Conservation (phyloP, 2,113 vertebrate species). For the Actinemys pallida region DNA sequence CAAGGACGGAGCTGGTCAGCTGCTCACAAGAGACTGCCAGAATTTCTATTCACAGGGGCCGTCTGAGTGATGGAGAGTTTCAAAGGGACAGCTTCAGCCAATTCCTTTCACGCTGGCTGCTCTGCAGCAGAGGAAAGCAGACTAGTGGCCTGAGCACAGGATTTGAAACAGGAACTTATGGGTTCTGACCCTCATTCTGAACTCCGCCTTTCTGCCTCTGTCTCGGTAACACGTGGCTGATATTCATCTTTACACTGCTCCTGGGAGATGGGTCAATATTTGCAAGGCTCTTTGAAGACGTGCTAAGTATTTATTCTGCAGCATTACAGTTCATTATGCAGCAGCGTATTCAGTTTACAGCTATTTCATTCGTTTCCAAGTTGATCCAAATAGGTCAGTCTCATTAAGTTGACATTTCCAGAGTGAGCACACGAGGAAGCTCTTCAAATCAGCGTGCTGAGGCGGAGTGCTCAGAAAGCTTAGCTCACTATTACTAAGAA, state of each 20-base stretch:
- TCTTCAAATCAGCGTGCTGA: slow-evolving; percentile 50
- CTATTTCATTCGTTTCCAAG: slow-evolving; percentile 19
- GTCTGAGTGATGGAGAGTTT: not conserved
- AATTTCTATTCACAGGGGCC: not conserved
- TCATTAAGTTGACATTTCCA: slow-evolving; percentile 56
- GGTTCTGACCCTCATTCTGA: not conserved
- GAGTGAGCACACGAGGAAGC: slow-evolving; percentile 25
- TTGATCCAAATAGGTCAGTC: slow-evolving; percentile 55
- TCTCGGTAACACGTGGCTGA: not conserved
- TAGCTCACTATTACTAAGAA: slow-evolving; percentile 56
- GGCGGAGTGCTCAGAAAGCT: slow-evolving; percentile 37
- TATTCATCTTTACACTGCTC: slow-evolving; percentile 28
- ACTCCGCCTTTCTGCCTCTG: not conserved
- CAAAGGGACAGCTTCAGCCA: not conserved
- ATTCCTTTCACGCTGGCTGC: not conserved
- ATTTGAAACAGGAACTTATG: not conserved
- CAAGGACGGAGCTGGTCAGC: not conserved
- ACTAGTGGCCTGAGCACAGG: not conserved
- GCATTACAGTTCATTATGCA: slow-evolving; percentile 61
- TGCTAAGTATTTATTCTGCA: slow-evolving; percentile 64
- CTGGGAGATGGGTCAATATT: slow-evolving; percentile 52
- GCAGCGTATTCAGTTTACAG: slow-evolving; percentile 28
- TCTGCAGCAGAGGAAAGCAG: not conserved
- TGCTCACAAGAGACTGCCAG: not conserved
- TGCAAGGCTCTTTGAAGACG: slow-evolving; percentile 50